A percentile compares a stretch with the other conserved stretches of the same genome.
phyloP scores from a whole-genome alignment of 2,797 vertebrate genomes.

The Amblyopsis hoosieri region DNA sequence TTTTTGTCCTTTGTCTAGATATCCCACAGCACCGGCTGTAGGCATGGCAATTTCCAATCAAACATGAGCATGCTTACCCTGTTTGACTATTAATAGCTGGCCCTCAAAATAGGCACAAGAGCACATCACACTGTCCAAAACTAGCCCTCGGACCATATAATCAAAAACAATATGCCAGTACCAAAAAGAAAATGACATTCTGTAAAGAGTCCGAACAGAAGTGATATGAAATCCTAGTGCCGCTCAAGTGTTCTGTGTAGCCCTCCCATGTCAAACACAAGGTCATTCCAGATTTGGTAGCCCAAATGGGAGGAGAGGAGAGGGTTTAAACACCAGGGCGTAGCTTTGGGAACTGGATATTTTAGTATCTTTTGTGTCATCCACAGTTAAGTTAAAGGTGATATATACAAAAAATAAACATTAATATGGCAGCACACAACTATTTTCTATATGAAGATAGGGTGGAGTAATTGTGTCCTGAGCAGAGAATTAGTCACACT shows the following conservation, averaged over 20 bases:
- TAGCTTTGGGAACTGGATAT: neutral
- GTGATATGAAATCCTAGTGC: neutral
- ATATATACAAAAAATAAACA: no score
- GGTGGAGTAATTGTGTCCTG: no score
- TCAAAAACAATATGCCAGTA: conserved; percentile 28
- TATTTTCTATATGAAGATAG: no score
- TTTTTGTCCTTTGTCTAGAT: conserved; percentile 64
- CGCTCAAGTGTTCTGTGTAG: conserved; percentile 1
- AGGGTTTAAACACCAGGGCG: conserved; percentile 13
- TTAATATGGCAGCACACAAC: no score
- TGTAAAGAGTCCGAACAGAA: neutral
- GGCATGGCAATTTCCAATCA: conserved; percentile 81
- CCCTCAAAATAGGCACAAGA: conserved; percentile 79
- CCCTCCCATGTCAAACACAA: conserved; percentile 8
- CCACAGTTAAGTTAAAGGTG: neutral
- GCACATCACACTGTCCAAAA: conserved; percentile 78
- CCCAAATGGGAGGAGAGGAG: conserved; percentile 24
- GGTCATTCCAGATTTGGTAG: conserved; percentile 26
- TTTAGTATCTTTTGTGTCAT: neutral
- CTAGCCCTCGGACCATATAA: conserved; percentile 48
- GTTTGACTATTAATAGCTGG: conserved; percentile 80
- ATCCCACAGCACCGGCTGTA: conserved; percentile 64
- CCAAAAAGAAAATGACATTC: neutral
- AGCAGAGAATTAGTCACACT: no score
- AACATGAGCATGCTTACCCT: conserved; percentile 77